Percentiles rank a stretch among this genome's conserved stretches.
phyloP scores from a whole-genome alignment of 1,140 invertebrate genomes.

The Sycobia sp. region DNA sequence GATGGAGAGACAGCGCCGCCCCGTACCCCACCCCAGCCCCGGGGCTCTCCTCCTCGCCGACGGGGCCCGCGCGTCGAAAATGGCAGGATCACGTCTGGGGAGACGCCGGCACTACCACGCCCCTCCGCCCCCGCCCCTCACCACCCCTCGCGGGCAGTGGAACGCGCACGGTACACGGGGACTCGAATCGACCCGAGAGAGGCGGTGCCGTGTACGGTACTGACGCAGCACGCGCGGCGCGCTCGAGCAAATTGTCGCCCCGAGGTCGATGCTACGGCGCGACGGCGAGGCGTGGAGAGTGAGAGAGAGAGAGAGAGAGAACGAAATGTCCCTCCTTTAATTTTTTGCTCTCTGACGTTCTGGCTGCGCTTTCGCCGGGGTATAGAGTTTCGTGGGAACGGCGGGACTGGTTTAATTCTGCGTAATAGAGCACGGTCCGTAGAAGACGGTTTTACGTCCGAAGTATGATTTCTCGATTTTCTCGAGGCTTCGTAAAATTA shows the following conservation, averaged over 20 bases:
- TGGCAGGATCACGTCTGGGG: conserved; percentile 45
- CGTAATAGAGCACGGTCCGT: no score
- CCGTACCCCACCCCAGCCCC: background rate
- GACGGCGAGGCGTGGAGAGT: no score
- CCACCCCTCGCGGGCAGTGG: no score
- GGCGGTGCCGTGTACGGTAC: conserved; percentile 45
- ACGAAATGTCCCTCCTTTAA: background rate
- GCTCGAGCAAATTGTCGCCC: conserved; percentile 54
- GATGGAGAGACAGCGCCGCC: background rate
- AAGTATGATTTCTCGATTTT: no score
- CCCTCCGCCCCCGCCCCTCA: no score
- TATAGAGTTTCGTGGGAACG: no score
- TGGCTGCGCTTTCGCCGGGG: no score
- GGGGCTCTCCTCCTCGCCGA: no score
- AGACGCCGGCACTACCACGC: conserved; percentile 39
- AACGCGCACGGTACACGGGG: background rate
- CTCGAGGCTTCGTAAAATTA: no score
- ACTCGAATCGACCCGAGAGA: conserved; percentile 4
- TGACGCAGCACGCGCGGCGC: conserved; percentile 48
- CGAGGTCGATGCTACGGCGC: conserved; percentile 35
- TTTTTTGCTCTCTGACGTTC: no score
- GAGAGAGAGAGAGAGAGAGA: conserved; percentile 7
- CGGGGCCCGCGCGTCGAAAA: conserved; percentile 39
- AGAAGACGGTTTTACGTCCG: no score
- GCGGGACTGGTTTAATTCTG: no score